Percentiles rank a stretch among this genome's conserved stretches.
Evolutionary conservation across 1,140 invertebrate species (phyloP).

Genomic region (Cylas formicarius): DNA sequence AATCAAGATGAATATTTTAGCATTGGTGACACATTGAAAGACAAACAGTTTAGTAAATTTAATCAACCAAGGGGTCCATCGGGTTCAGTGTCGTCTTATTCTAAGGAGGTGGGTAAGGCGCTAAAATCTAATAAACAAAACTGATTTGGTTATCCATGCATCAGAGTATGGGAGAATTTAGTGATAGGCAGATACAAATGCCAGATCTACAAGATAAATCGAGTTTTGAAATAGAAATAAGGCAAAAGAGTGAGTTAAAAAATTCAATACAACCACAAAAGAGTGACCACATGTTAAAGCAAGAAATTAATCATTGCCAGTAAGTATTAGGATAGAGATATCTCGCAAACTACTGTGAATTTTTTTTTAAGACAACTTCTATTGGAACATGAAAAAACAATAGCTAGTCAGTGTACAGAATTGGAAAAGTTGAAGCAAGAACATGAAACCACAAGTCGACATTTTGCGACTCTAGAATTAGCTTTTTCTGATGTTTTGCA

Average conservation of each 20-base stretch:
- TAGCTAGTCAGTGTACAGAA: slow-evolving; percentile 25
- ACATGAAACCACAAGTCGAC: slow-evolving; percentile 29
- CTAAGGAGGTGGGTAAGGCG: neutral
- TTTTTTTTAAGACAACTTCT: slow-evolving; percentile 29
- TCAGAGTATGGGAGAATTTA: slow-evolving; percentile 18
- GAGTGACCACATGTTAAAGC: slow-evolving; percentile 14
- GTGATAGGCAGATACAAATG: slow-evolving; percentile 13
- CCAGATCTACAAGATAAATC: slow-evolving; percentile 20
- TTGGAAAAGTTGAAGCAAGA: slow-evolving; percentile 32
- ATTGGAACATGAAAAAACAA: slow-evolving; percentile 33
- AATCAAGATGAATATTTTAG: slow-evolving; percentile 5
- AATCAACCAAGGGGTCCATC: too few relatives aligned
- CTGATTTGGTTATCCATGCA: slow-evolving; percentile 3
- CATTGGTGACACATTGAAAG: slow-evolving; percentile 8
- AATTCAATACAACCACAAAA: slow-evolving; percentile 16
- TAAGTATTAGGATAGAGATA: slow-evolving; percentile 9
- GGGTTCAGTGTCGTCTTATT: neutral
- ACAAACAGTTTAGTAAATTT: slow-evolving; percentile 5
- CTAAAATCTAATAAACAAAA: neutral
- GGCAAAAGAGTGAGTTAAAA: slow-evolving; percentile 16
- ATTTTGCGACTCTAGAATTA: slow-evolving; percentile 32
- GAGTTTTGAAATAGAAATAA: slow-evolving; percentile 16
- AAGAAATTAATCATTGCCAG: slow-evolving; percentile 17
- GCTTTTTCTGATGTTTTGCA: slow-evolving; percentile 34
- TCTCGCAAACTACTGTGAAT: slow-evolving; percentile 1